Evolutionary conservation across 1,140 invertebrate species (phyloP), one percentile per base, ranked within the genome.

Genomic region (Macrocentrus cingulum): DNA sequence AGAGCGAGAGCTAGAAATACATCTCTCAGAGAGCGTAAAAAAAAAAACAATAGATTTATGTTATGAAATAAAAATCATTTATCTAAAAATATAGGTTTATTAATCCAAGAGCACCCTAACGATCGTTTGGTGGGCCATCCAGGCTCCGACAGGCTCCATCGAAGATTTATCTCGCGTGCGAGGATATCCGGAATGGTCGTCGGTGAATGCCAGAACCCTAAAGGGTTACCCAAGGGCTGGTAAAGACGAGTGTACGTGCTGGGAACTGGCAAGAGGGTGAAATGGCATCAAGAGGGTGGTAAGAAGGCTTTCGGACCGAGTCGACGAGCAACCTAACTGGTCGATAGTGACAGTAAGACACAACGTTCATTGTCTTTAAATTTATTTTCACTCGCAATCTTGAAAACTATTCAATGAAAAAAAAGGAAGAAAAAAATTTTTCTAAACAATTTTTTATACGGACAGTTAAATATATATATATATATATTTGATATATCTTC

Each of bases 271-370:
- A 39, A 56, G 60, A 46, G 60, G 50, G 46, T 56, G 53, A 48
- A 15, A 61, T 59, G 45, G 61, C 36, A 50, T 44, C 22, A 37
- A 52, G 44, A 51, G 59, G 66, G 51, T 9, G 44, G 41, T 44
- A 20, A 18, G 11, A 36, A 50, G 54, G 59, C 50, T 20, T 22
- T 67, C 59, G 63, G 64, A 69, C 60, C 64, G 64, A 64, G 6
- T 60, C 63, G 60, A 62, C 65, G 60, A 64, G 58, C 63, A 65
- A 61, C 62, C 61, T 58, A 63, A 59, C 55, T 54, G 69, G 70
- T 72, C 70, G 65, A 71, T 71, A 72, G 65, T 71, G 66, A 71
- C 68, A 69, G 64, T 60, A 1, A 36, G n/a, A 42, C 23, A 15
- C 18, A 18, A 42, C 39, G n/a, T 15, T 13, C 39, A n/a, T n/a